These are phyloP conservation scores for Cyaniris semiargus DNA, from an alignment of 2,888 invertebrate genomes.

Conservation along the genomic window DNA sequence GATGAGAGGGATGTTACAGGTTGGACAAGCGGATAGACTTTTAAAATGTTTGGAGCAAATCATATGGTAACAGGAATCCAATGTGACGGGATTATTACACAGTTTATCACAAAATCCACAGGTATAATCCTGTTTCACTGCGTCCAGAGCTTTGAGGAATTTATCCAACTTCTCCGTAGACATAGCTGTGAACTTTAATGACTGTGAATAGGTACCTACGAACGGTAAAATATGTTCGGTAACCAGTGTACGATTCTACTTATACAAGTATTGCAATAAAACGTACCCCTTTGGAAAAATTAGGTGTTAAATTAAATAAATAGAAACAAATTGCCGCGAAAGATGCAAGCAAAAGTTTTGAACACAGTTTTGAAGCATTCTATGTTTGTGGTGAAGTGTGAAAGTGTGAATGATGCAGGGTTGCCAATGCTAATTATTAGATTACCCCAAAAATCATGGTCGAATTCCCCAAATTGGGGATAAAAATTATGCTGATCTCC, in stretches of 20 bases:
- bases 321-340: background rate
- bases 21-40: slow-evolving; percentile 56
- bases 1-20: slow-evolving; percentile 54
- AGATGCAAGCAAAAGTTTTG: too few relatives aligned
- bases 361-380: too few relatives aligned
- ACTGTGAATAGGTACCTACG: background rate
- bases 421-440: too few relatives aligned
- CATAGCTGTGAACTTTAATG: slow-evolving; percentile 44
- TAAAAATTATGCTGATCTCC: too few relatives aligned
- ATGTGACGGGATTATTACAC: slow-evolving; percentile 62
- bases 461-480: too few relatives aligned
- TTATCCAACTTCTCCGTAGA: slow-evolving; percentile 49
- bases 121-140: slow-evolving; percentile 58
- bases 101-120: slow-evolving; percentile 63
- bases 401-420: too few relatives aligned
- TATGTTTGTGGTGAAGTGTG: too few relatives aligned
- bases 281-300: background rate
- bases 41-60: slow-evolving; percentile 64
- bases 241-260: background rate
- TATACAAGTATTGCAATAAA: background rate
- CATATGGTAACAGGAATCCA: slow-evolving; percentile 69
- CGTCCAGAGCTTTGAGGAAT: slow-evolving; percentile 61
- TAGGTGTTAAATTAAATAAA: too few relatives aligned
- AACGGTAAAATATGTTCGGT: background rate
- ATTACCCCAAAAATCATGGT: too few relatives aligned